Conservation (phyloP, 1,140 invertebrate genomes). For the Drosophila miranda region DNA sequence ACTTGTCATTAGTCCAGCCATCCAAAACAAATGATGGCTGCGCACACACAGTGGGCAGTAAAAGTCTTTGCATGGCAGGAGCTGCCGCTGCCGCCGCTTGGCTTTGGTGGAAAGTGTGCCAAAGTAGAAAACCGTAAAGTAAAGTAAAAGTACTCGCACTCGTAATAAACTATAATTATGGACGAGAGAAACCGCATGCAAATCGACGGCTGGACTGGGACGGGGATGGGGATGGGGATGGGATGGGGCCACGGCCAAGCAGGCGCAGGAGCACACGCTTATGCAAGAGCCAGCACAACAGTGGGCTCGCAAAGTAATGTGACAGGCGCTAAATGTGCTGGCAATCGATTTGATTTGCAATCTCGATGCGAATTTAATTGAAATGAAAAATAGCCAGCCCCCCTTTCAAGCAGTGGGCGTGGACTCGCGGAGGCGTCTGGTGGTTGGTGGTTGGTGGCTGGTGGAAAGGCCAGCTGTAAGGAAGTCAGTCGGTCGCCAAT, state of each 20-base stretch:
- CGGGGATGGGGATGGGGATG: not conserved
- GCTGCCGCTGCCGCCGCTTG: conserved; percentile 8
- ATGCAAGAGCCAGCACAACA: conserved; percentile 47
- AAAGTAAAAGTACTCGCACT: conserved; percentile 47
- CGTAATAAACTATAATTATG: conserved; percentile 48
- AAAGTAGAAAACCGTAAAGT: conserved; percentile 48
- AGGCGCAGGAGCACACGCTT: conserved; percentile 30
- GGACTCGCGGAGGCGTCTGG: conserved; percentile 20
- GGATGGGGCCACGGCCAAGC: conserved; percentile 13
- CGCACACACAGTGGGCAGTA: conserved; percentile 41
- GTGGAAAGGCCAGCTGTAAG: conserved; percentile 66
- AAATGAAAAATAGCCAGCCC: conserved; percentile 51
- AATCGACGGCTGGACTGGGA: conserved; percentile 15
- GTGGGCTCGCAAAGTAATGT: conserved; percentile 64
- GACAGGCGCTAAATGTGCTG: conserved; percentile 74
- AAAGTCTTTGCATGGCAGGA: conserved; percentile 20
- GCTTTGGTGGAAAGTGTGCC: conserved; percentile 46
- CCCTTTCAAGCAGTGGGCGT: conserved; percentile 27
- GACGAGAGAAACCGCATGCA: conserved; percentile 13
- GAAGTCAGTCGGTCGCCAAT: conserved; percentile 68
- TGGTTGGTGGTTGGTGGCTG: conserved; percentile 4
- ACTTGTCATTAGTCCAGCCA: conserved; percentile 63
- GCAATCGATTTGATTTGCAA: conserved; percentile 79
- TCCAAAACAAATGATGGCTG: conserved; percentile 64
- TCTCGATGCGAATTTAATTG: conserved; percentile 74